A percentile compares a stretch with the other conserved stretches of the same genome.
These are phyloP conservation scores for Phalloptychus januarius DNA, from an alignment of 2,797 vertebrate genomes.

Conservation along the genomic window DNA sequence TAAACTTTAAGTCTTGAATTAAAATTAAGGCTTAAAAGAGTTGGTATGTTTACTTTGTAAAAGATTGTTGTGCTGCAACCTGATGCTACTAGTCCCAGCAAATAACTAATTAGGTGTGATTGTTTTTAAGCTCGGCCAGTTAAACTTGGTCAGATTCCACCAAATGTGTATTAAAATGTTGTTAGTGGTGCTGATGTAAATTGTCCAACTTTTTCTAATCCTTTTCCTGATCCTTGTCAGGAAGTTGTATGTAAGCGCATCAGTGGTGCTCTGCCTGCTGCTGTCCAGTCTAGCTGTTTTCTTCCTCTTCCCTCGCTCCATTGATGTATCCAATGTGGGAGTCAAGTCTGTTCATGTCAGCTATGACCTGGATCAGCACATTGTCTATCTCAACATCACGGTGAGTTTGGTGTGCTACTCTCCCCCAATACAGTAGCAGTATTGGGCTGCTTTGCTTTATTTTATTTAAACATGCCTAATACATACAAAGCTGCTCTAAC, in stretches of 20 bases:
- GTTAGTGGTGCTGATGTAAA: no score
- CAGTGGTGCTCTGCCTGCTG: conserved; percentile 88
- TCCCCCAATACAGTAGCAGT: background rate
- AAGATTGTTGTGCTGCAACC: no score
- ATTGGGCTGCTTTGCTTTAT: background rate
- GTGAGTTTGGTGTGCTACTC: background rate
- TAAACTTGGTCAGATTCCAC: no score
- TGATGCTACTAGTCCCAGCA: no score
- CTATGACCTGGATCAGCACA: background rate
- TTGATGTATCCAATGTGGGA: conserved; percentile 90
- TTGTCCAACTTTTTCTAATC: no score
- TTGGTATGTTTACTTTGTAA: no score
- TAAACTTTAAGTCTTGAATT: no score
- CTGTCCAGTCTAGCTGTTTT: conserved; percentile 91
- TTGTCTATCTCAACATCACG: background rate
- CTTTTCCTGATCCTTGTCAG: background rate
- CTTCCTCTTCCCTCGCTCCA: conserved; percentile 93
- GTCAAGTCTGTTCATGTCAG: conserved; percentile 67
- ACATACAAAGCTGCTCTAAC: background rate
- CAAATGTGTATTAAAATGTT: no score
- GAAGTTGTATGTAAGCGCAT: conserved; percentile 85
- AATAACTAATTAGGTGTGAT: no score
- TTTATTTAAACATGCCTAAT: background rate
- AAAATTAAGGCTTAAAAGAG: no score
- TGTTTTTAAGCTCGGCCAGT: no score